phyloP scores from a whole-genome alignment of 1,140 invertebrate species.

The Zaprionus ghesquierei region DNA sequence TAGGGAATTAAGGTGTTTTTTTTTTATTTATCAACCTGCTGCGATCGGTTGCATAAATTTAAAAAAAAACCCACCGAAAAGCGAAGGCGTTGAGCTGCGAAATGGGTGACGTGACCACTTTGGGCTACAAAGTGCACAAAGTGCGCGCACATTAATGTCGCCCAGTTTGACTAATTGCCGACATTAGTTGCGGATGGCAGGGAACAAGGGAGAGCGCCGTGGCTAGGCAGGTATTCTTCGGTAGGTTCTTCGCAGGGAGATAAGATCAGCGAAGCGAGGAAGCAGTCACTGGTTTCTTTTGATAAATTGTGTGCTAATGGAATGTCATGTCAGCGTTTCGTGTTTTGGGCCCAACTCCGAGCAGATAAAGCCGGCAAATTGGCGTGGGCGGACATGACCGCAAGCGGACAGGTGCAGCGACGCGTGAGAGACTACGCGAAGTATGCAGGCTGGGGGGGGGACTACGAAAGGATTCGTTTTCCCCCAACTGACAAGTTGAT shows the following conservation, averaged over 20 bases:
- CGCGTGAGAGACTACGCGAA: no score
- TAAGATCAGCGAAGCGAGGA: constrained; percentile 51
- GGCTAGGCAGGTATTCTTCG: constrained; percentile 10
- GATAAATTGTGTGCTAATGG: constrained; percentile 82
- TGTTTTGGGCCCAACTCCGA: constrained; percentile 65
- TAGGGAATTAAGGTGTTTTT: constrained; percentile 50
- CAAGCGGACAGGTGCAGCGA: constrained; percentile 50
- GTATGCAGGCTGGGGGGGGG: neutral
- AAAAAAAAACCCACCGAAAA: neutral
- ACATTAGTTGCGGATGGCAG: constrained; percentile 22
- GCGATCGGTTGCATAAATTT: constrained; percentile 69
- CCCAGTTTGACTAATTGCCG: constrained; percentile 75
- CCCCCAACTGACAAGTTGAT: constrained; percentile 51
- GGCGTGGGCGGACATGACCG: constrained; percentile 48
- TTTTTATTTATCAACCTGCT: constrained; percentile 52
- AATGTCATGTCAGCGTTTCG: constrained; percentile 80
- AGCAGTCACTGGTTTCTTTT: constrained; percentile 44
- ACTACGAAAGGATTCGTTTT: constrained; percentile 70
- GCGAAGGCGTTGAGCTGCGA: constrained; percentile 71
- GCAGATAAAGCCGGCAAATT: constrained; percentile 64
- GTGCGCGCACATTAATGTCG: constrained; percentile 75
- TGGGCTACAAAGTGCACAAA: constrained; percentile 50
- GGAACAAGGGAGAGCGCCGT: neutral
- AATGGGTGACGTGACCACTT: constrained; percentile 50
- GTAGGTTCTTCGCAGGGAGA: constrained; percentile 52